Base-by-base conservation (phyloP, 1,140 invertebrate species). In the Oedothorax gibbosus region DNA sequence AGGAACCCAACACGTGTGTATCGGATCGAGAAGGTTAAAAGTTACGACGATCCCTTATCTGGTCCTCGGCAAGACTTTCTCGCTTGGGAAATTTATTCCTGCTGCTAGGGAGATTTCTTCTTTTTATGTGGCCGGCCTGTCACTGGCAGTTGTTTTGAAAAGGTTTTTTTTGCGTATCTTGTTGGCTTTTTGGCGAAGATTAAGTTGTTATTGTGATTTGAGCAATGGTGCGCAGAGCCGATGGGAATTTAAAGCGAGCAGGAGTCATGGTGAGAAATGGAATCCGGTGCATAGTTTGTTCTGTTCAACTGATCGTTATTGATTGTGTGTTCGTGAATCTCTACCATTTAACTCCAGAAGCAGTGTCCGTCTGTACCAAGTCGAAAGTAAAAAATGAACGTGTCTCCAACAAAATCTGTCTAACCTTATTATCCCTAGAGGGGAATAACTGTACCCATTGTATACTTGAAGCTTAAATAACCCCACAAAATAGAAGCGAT, bases 11-110 rank as follows among this genome's bases (percentile, higher is more conserved):
- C 65, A 21, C 21, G 21, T 68, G 20, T 21, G 10, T 21, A 7
- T 35, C 2, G 35, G 49, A 71, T 35, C 49, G n/a, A 53, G 49
- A 35, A 71, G 69, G 69, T 71, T 71, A 71, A 71, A 71, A 71
- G 69, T 71, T 71, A 71, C 54, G 69, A 54, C 51, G 69, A 71
- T 71, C 54, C 50, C 69, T 71, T 71, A 71, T 71, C 69, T 49
- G 69, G 35, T 69, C 51, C 66, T 69, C 66, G 66, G 66, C 66
- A 50, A 35, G 35, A 51, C 50, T 71, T 71, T 71, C 69, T 71
- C 69, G 69, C 69, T 71, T 71, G 50, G 50, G 54, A 71, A 53
- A 71, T 71, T 71, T 71, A 71, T 71, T 53, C 21, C 54, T 51
- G 49, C 50, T 18, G 69, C 54, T 49, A 20, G 14, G n/a, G n/a